Conservation (phyloP, 2,113 vertebrate species). For the Chionodraco myersi region DNA sequence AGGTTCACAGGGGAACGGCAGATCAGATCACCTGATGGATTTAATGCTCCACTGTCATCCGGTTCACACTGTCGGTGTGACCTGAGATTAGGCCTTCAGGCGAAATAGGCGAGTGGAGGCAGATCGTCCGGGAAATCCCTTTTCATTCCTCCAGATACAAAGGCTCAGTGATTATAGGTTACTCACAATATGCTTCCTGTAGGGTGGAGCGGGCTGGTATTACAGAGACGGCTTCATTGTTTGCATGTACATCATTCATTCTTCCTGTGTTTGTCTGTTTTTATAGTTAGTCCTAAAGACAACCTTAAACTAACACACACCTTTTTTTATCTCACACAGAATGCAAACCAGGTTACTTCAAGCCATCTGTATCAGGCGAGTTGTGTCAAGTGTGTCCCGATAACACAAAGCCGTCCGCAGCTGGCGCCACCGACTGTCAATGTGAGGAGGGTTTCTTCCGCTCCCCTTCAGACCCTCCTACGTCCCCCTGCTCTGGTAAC, state of each 20-base stretch:
- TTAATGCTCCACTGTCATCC: constrained; percentile 65
- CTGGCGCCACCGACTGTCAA: constrained; percentile 82
- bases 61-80: constrained; percentile 63
- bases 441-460: constrained; percentile 91
- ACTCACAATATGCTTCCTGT: constrained; percentile 75
- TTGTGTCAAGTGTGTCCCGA: constrained; percentile 86
- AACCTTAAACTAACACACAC: constrained; percentile 51
- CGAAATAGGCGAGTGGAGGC: constrained; percentile 70
- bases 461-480: constrained; percentile 77
- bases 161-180: constrained; percentile 75
- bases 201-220: constrained; percentile 41
- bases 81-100: constrained; percentile 73
- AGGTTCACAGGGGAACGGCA: constrained; percentile 40
- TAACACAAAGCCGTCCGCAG: constrained; percentile 83
- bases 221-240: constrained; percentile 69
- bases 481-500: constrained; percentile 89
- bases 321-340: constrained; percentile 76
- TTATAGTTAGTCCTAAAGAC: constrained; percentile 42
- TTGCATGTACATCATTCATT: constrained; percentile 63
- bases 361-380: constrained; percentile 74
- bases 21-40: constrained; percentile 71
- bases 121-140: constrained; percentile 76
- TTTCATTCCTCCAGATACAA: constrained; percentile 74
- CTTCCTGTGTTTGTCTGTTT: constrained; percentile 70
- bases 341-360: constrained; percentile 91